Conservation (phyloP, 2,888 invertebrate genomes). For the Drepana falcataria region DNA sequence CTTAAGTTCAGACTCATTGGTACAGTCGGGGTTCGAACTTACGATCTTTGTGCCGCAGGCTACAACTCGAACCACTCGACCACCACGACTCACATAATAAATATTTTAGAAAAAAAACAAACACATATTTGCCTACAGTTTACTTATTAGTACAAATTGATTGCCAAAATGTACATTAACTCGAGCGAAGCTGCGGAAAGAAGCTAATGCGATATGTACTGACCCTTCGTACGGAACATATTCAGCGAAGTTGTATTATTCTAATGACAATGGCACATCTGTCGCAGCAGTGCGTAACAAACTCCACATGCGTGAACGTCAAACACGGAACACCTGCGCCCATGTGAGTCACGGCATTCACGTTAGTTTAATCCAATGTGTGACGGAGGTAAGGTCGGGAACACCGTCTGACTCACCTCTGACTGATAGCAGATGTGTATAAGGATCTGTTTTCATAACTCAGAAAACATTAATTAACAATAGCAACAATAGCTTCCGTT, state of each 20-base stretch:
- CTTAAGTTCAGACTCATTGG: no score
- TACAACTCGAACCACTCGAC: no score
- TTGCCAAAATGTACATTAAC: no score
- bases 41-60: no score
- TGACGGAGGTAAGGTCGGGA: slow-evolving; percentile 33
- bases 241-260: background rate
- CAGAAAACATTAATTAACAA: background rate
- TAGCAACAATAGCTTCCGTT: background rate
- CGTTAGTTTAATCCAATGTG: slow-evolving; percentile 25
- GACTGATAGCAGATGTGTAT: slow-evolving; percentile 23
- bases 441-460: slow-evolving; percentile 1
- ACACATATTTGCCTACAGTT: no score
- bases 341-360: slow-evolving; percentile 27
- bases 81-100: no score
- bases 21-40: no score
- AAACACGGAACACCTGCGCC: slow-evolving; percentile 28
- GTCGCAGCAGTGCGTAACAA: slow-evolving; percentile 2
- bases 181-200: no score
- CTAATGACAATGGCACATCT: background rate
- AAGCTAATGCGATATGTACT: no score
- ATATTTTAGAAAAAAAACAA: no score
- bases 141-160: no score
- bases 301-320: slow-evolving; percentile 9
- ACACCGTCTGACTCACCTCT: slow-evolving; percentile 26
- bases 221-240: background rate